Conservation (phyloP, 2,113 vertebrate species). For the Passer montanus region DNA sequence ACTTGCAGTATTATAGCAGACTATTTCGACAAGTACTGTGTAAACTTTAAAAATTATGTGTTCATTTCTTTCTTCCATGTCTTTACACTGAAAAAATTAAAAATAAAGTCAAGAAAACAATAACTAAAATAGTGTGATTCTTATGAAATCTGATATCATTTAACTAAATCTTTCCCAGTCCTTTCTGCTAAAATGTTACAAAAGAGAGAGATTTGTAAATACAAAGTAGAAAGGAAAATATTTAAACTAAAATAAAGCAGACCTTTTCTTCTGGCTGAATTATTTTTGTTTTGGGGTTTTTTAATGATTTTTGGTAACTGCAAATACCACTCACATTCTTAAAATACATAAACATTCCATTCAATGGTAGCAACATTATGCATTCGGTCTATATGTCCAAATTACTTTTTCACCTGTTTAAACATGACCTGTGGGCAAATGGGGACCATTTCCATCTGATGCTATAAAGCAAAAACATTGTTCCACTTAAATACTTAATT, state of each 20-base stretch:
- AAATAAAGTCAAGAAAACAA: not conserved
- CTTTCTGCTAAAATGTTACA: not conserved
- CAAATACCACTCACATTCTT: not conserved
- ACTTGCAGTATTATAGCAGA: not conserved
- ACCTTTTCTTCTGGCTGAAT: not conserved
- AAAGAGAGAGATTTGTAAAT: not conserved
- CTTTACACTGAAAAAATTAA: not conserved
- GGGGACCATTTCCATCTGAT: not conserved
- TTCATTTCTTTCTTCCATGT: not conserved
- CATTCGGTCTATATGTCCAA: not conserved
- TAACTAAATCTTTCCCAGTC: not conserved
- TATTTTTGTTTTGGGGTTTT: not conserved
- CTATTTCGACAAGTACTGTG: not conserved
- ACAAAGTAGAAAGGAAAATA: not conserved
- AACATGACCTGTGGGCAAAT: not conserved
- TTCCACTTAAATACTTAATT: not conserved
- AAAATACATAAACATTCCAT: not conserved
- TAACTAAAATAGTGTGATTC: not conserved
- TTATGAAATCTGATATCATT: not conserved
- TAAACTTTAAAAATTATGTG: not conserved
- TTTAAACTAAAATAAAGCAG: not conserved
- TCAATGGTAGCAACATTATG: not conserved
- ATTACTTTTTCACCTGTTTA: not conserved
- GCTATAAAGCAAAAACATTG: not conserved
- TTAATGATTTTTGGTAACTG: not conserved